These are phyloP conservation scores for Lophochroa leadbeateri DNA, from an alignment of 2,113 vertebrate species.

Conservation along the genomic window DNA sequence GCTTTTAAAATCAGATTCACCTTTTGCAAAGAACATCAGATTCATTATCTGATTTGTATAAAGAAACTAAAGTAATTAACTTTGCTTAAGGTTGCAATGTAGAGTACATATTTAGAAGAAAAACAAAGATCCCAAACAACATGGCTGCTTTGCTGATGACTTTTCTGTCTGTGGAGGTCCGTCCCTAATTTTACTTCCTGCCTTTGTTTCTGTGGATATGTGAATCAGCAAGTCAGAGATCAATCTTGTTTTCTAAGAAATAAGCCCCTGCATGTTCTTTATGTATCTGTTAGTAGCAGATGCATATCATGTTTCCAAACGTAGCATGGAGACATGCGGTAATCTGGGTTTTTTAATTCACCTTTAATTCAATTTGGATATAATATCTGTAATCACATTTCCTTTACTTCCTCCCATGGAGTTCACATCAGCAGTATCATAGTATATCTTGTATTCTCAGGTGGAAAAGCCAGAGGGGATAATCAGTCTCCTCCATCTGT, in stretches of 20 bases:
- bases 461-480: neutral
- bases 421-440: neutral
- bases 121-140: neutral
- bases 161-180: neutral
- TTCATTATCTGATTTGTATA: neutral
- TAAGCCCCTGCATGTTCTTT: neutral
- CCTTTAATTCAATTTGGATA: slow-evolving; percentile 41
- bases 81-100: neutral
- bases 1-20: neutral
- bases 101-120: neutral
- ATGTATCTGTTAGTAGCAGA: neutral
- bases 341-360: slow-evolving; percentile 16
- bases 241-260: neutral
- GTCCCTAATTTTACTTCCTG: neutral
- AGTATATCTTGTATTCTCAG: slow-evolving; percentile 15
- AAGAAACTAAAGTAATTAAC: neutral
- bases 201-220: neutral
- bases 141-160: neutral
- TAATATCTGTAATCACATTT: slow-evolving; percentile 57
- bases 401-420: slow-evolving; percentile 12
- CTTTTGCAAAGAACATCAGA: neutral
- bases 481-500: neutral
- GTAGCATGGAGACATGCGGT: neutral
- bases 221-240: neutral
- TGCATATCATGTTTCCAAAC: neutral